Percentiles rank a stretch among this genome's conserved stretches.
phyloP scores from a whole-genome alignment of 2,113 vertebrate genomes.

The Casuarius casuarius region DNA sequence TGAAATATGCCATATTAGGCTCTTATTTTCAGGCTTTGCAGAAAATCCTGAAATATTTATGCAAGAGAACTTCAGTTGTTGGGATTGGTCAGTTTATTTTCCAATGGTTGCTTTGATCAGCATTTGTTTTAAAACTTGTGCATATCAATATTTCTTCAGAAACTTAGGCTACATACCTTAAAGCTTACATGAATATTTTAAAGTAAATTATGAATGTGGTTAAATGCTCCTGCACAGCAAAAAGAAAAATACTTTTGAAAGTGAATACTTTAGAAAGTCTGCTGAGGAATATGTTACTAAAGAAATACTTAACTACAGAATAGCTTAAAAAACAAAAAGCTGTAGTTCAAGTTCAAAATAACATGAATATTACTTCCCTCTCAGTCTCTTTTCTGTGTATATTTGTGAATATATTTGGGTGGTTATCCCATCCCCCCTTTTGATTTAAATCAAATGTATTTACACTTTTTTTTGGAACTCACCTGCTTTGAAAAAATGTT shows the following conservation, averaged over 20 bases:
- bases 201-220: too few species aligned
- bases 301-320: neutral
- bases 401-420: neutral
- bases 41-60: neutral
- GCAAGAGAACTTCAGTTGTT: neutral
- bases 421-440: neutral
- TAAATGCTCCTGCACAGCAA: neutral
- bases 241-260: too few species aligned
- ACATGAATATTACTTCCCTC: neutral
- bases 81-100: neutral
- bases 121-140: neutral
- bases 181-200: too few species aligned
- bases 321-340: neutral
- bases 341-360: neutral
- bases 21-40: neutral
- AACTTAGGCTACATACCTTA: too few species aligned
- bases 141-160: neutral
- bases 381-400: neutral
- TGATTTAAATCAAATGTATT: neutral
- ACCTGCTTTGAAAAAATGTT: too few species aligned
- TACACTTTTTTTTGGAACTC: neutral
- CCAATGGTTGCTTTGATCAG: neutral
- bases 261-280: neutral
- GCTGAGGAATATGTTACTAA: neutral
- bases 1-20: neutral